Evolutionary conservation across 2,797 vertebrate species (phyloP).

Genomic region (Crocidura indochinensis): DNA sequence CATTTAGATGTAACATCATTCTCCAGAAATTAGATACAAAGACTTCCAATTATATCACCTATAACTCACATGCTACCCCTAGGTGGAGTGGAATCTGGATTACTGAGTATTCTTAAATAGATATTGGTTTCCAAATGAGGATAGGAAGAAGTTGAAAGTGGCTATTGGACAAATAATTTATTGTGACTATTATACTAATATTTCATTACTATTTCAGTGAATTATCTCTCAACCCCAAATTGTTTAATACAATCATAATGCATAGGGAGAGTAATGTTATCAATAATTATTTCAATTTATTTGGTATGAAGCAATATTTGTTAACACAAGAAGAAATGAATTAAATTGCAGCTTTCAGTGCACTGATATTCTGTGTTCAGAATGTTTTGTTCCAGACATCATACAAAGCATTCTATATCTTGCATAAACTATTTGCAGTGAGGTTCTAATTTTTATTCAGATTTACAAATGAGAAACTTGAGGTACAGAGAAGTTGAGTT

Average conservation of each 20-base stretch:
- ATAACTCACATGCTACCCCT: not conserved
- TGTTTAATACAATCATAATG: not conserved
- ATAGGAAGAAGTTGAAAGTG: not conserved
- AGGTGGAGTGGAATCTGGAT: not conserved
- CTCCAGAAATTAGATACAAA: not conserved
- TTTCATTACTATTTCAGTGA: slow-evolving; percentile 28
- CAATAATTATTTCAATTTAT: not conserved
- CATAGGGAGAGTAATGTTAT: not conserved
- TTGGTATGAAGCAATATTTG: slow-evolving; percentile 26
- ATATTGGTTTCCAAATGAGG: slow-evolving; percentile 10
- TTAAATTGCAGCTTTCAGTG: not conserved
- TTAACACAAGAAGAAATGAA: not conserved
- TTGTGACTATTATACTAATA: not conserved
- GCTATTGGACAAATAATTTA: not conserved
- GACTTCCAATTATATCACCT: not conserved
- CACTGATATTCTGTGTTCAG: not conserved
- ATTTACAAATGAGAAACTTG: not conserved
- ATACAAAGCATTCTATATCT: not conserved
- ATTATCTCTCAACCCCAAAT: not conserved
- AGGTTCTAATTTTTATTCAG: not conserved
- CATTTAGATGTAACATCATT: too few species aligned
- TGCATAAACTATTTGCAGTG: not conserved
- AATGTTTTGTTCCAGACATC: not conserved
- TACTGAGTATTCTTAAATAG: slow-evolving; percentile 24
- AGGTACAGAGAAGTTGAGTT: not conserved